Evolutionary conservation across 2,888 invertebrate genomes (phyloP).

Genomic region (Troides oblongomaculatus): DNA sequence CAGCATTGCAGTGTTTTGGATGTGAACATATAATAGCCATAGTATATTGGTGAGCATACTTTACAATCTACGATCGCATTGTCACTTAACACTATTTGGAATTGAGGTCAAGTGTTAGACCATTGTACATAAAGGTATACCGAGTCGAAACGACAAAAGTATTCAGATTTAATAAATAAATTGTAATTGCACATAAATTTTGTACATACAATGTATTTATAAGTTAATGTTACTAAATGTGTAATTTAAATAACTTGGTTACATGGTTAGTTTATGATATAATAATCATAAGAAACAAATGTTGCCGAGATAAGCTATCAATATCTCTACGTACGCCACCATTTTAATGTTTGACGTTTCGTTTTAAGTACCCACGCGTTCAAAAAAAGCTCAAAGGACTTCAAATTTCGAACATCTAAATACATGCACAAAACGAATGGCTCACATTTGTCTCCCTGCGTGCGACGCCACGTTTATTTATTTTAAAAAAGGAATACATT

Average conservation of each 20-base stretch:
- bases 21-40: too few species aligned
- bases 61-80: too few species aligned
- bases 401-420: constrained; percentile 51
- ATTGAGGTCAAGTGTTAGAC: too few species aligned
- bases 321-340: constrained; percentile 6
- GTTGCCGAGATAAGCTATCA: constrained; percentile 14
- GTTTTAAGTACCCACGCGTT: constrained; percentile 25
- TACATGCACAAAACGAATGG: constrained; percentile 51
- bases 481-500: constrained; percentile 49
- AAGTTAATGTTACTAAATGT: neutral
- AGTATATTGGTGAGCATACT: too few species aligned
- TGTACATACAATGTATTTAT: neutral
- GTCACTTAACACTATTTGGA: too few species aligned
- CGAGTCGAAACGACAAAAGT: neutral
- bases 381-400: constrained; percentile 36
- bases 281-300: constrained; percentile 1
- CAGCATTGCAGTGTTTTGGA: too few species aligned
- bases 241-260: neutral
- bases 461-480: constrained; percentile 50
- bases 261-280: neutral
- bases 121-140: too few species aligned
- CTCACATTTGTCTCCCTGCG: constrained; percentile 63
- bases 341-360: constrained; percentile 19
- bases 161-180: neutral
- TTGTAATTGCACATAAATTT: neutral